Base-by-base conservation (phyloP, 2,888 invertebrate genomes). In the Apamea crenata region DNA sequence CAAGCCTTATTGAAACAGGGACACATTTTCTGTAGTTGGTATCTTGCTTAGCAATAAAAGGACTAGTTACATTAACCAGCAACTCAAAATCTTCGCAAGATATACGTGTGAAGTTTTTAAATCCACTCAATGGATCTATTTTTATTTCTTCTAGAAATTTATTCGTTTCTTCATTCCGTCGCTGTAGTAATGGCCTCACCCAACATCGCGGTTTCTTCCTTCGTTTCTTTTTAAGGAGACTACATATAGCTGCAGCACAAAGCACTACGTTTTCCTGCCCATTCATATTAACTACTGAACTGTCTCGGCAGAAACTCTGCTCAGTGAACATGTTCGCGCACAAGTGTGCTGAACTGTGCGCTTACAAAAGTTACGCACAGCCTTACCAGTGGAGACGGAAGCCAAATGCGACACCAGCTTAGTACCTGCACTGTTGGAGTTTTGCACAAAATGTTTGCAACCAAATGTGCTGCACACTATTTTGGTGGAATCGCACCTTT, bases 121-220 rank as follows among this genome's bases (percentile, higher is more conserved):
- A 82, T 77, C 81, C 82, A 80, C 76, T 80, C 80, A 83, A 76
- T 70, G 78, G 76, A 83, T 83, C 83, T 81, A 78, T 80, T 84
- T 86, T 82, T 82, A 86, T 82, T 72, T 86, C 86, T 84, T 86
- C 84, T 86, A 84, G 21, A 84, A 86, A 84, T 83, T 47, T 84
- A 75, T 83, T 86, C 80, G 81, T 81, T 83, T 83, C 80, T 86
- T 86, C 78, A 81, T 86, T 81, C 18, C 85, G 83, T 80, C 83
- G 81, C 80, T 82, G 78, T 82, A 80, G 80, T 18, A 82, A 84
- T 32, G 77, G 84, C 83, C 82, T 85, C 84, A 81, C 84, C 72
- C 84, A 84, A 83, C 80, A 86, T 61, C 83, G 86, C 80, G 83
- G 87, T 85, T 85, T 83, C 80, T 83, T 83, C n/a, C 83, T 85